Evolutionary conservation across 1,140 invertebrate genomes (phyloP).

Genomic region (Drosophila insularis): DNA sequence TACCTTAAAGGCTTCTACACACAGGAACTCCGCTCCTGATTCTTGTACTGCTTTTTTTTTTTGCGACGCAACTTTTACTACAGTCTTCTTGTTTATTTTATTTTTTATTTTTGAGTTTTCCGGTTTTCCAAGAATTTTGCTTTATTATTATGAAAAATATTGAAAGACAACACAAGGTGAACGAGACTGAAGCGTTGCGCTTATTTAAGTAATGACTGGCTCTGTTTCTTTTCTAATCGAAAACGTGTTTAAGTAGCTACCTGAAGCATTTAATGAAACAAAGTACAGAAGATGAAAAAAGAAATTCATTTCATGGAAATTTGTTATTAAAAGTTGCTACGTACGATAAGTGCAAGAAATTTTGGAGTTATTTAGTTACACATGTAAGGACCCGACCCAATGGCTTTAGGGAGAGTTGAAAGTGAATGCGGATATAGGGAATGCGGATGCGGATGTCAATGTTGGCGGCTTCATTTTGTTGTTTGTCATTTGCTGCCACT

Average conservation of each 20-base stretch:
- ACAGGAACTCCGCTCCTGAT: background rate
- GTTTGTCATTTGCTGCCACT: slow-evolving; percentile 60
- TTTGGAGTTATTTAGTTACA: slow-evolving; percentile 40
- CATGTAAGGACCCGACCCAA: slow-evolving; percentile 33
- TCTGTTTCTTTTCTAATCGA: slow-evolving; percentile 60
- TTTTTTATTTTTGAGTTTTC: slow-evolving; percentile 10
- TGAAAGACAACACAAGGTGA: slow-evolving; percentile 30
- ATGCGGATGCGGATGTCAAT: slow-evolving; percentile 14
- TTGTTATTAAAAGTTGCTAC: slow-evolving; percentile 27
- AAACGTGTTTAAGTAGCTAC: slow-evolving; percentile 81
- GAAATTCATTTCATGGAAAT: background rate
- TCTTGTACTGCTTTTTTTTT: background rate
- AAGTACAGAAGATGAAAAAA: slow-evolving; percentile 40
- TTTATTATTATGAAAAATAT: slow-evolving; percentile 62
- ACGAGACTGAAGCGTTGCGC: slow-evolving; percentile 27
- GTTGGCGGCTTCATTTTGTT: slow-evolving; percentile 54
- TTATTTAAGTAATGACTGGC: slow-evolving; percentile 59
- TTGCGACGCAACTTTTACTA: slow-evolving; percentile 45
- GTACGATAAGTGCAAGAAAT: slow-evolving; percentile 50
- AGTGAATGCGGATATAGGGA: slow-evolving; percentile 3
- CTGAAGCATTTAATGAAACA: slow-evolving; percentile 71
- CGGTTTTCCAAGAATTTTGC: slow-evolving; percentile 46
- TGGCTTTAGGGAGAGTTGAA: slow-evolving; percentile 12
- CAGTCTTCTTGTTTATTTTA: slow-evolving; percentile 6
- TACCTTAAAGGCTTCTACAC: no score